A percentile compares a stretch with the other conserved stretches of the same genome.
Conservation (phyloP, 2,888 invertebrate genomes). For the Agrotis exclamationis region DNA sequence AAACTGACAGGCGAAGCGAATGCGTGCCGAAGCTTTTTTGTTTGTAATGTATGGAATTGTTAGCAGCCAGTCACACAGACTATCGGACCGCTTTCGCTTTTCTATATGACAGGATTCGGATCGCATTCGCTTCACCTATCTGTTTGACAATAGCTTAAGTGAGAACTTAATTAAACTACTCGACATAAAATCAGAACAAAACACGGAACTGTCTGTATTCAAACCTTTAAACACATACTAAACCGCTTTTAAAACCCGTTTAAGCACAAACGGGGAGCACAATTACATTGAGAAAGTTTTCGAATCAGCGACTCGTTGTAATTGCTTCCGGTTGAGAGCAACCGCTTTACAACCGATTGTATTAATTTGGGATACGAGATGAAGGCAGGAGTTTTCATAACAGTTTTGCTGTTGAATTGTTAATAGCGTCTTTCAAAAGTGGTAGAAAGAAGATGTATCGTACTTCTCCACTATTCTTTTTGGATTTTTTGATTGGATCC, state of each 20-base stretch:
- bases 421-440: not conserved
- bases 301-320: slow-evolving; percentile 57
- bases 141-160: too few species aligned
- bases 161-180: not conserved
- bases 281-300: slow-evolving; percentile 55
- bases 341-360: slow-evolving; percentile 58
- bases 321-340: slow-evolving; percentile 55
- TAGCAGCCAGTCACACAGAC: too few species aligned
- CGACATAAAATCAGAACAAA: slow-evolving; percentile 26
- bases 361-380: slow-evolving; percentile 47
- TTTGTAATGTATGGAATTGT: too few species aligned
- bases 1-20: too few species aligned
- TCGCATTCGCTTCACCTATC: too few species aligned
- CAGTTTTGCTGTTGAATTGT: slow-evolving; percentile 12
- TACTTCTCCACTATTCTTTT: too few species aligned
- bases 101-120: too few species aligned
- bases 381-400: not conserved
- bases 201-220: slow-evolving; percentile 22
- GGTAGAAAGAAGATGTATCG: too few species aligned
- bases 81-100: too few species aligned
- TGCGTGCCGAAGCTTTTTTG: too few species aligned
- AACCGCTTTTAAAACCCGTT: slow-evolving; percentile 49
- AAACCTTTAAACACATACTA: slow-evolving; percentile 52
- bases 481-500: too few species aligned
- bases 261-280: slow-evolving; percentile 37